Evolutionary conservation across 1,140 invertebrate species (phyloP).

Genomic region (Myzus persicae): DNA sequence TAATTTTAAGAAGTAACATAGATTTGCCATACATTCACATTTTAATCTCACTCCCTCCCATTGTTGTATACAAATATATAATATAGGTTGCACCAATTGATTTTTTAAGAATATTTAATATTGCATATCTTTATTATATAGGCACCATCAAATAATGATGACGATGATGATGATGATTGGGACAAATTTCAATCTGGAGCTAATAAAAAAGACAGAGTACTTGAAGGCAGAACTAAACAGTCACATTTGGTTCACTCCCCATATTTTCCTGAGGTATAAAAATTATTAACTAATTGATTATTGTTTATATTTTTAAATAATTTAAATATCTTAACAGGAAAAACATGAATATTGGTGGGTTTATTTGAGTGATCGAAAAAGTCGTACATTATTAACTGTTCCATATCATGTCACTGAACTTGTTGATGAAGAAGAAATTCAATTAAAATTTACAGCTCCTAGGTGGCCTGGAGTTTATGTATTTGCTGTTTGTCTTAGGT

Average conservation of each 20-base stretch:
- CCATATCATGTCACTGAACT: slow-evolving; percentile 90
- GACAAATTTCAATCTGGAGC: slow-evolving; percentile 79
- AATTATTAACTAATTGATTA: background rate
- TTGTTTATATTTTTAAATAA: background rate
- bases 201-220: slow-evolving; percentile 81
- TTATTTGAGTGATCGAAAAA: slow-evolving; percentile 95
- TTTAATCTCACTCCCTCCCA: background rate
- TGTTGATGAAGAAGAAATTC: slow-evolving; percentile 82
- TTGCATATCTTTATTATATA: background rate
- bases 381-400: slow-evolving; percentile 84
- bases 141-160: slow-evolving; percentile 37
- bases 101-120: background rate
- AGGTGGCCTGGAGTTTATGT: slow-evolving; percentile 90
- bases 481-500: slow-evolving; percentile 91
- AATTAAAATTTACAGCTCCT: slow-evolving; percentile 95
- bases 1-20: no score
- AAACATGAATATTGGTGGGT: slow-evolving; percentile 99
- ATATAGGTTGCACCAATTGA: background rate
- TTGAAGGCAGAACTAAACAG: slow-evolving; percentile 92
- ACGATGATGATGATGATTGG: slow-evolving; percentile 76
- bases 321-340: slow-evolving; percentile 68
- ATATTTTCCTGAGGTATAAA: slow-evolving; percentile 83
- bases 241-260: slow-evolving; percentile 97
- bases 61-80: background rate
- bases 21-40: background rate